Conservation (phyloP, 2,113 vertebrate genomes). For the Atherinomorus stipes region DNA sequence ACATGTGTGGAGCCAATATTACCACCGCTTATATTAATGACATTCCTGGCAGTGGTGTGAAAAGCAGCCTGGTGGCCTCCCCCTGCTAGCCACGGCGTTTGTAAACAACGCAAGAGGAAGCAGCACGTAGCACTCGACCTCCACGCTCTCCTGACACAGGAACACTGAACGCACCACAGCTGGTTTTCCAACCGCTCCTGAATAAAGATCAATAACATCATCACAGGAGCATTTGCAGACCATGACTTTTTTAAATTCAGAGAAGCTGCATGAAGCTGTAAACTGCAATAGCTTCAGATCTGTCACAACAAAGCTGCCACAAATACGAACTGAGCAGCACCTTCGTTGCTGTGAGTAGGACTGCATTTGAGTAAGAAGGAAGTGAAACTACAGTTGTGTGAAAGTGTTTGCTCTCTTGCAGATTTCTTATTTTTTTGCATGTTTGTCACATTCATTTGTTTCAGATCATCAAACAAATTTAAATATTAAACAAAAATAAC, state of each 20-base stretch:
- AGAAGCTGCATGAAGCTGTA: conserved; percentile 46
- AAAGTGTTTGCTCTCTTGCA: no score
- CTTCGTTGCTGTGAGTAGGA: conserved; percentile 15
- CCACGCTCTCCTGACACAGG: conserved; percentile 9
- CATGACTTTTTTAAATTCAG: conserved; percentile 20
- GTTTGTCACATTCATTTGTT: no score
- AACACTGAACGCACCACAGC: background rate
- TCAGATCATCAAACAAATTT: no score
- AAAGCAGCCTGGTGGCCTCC: conserved; percentile 45
- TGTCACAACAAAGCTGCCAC: conserved; percentile 44
- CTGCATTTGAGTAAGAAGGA: conserved; percentile 51
- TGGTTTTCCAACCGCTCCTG: conserved; percentile 16
- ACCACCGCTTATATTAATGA: conserved; percentile 69
- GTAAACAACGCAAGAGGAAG: conserved; percentile 68
- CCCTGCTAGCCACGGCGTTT: conserved; percentile 44
- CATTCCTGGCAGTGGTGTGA: conserved; percentile 72
- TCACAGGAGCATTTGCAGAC: conserved; percentile 5
- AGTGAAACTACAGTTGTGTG: conserved; percentile 49
- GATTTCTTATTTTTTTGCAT: no score
- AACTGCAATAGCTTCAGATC: conserved; percentile 61
- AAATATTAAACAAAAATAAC: no score
- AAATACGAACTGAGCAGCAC: conserved; percentile 64
- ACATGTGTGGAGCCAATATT: conserved; percentile 37
- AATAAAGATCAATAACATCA: conserved; percentile 34
- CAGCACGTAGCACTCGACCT: background rate